phyloP scores from a whole-genome alignment of 2,113 vertebrate species.

The Etheostoma cragini region DNA sequence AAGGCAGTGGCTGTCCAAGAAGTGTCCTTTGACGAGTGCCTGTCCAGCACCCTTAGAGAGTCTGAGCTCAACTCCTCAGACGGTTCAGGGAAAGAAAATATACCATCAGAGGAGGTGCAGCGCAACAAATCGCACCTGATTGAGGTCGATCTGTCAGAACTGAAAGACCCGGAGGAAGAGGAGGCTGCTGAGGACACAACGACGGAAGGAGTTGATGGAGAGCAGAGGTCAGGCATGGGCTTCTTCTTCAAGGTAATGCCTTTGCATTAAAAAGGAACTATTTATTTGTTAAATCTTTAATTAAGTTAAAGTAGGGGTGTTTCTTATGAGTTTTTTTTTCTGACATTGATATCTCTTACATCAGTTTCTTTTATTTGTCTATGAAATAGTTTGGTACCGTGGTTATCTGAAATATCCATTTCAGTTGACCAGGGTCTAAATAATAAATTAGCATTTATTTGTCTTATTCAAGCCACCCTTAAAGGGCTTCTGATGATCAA shows the following conservation, averaged over 20 bases:
- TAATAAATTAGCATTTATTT: no score
- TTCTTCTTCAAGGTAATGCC: conserved; percentile 96
- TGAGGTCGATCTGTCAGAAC: conserved; percentile 92
- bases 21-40: conserved; percentile 78
- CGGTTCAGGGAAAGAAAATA: conserved; percentile 79
- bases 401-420: no score
- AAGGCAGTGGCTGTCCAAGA: conserved; percentile 79
- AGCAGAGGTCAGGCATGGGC: conserved; percentile 93
- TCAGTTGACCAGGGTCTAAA: no score
- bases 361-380: no score
- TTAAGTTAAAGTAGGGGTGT: no score
- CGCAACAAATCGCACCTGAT: conserved; percentile 90
- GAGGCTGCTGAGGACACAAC: conserved; percentile 77
- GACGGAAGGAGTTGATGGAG: conserved; percentile 78
- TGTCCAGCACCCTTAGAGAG: conserved; percentile 74
- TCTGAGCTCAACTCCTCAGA: conserved; percentile 78
- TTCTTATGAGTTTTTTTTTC: no score
- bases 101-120: conserved; percentile 82
- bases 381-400: no score
- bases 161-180: conserved; percentile 86
- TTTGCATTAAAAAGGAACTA: not conserved
- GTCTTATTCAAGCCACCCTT: no score
- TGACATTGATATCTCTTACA: no score
- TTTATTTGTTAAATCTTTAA: not conserved
- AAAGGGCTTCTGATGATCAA: not conserved